Conservation (phyloP, 2,113 vertebrate genomes). For the Todiramphus chloris region DNA sequence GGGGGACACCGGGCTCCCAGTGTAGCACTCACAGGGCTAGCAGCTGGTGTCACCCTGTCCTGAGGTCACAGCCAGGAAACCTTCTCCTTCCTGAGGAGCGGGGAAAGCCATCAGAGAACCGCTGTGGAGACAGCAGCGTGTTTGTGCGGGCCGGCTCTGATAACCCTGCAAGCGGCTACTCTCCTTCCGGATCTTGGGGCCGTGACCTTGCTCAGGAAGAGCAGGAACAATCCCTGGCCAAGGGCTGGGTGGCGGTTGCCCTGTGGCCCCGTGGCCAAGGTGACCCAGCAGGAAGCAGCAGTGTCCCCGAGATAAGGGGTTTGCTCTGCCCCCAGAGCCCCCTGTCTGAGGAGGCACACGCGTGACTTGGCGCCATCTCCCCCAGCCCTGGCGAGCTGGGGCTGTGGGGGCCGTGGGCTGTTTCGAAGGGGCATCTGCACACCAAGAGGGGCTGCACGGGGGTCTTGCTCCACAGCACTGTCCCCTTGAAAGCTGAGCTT, state of each 20-base stretch:
- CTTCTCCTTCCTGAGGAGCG: neutral
- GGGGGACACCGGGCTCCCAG: neutral
- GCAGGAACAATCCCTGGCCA: neutral
- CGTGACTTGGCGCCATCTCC: accelerated
- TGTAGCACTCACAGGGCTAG: accelerated
- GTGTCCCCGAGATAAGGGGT: neutral
- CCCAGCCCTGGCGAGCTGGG: accelerated
- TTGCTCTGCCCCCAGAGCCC: neutral
- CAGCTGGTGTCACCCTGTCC: neutral
- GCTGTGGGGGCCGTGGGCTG: neutral
- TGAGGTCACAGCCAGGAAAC: neutral
- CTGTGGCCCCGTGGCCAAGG: accelerated
- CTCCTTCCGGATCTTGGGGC: accelerated
- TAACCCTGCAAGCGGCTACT: neutral
- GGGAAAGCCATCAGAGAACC: neutral
- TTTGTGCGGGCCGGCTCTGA: accelerated
- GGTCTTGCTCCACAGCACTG: neutral
- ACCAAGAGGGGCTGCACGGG: accelerated
- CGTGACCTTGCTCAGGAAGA: neutral
- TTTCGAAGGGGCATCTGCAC: neutral
- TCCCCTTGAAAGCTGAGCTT: accelerated
- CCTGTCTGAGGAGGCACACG: accelerated
- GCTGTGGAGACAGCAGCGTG: accelerated
- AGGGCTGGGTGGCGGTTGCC: neutral
- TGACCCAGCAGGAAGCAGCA: accelerated